A percentile compares a stretch with the other conserved stretches of the same genome.
phyloP scores from a whole-genome alignment of 2,888 invertebrate species.

The Parthenolecanium corni region DNA sequence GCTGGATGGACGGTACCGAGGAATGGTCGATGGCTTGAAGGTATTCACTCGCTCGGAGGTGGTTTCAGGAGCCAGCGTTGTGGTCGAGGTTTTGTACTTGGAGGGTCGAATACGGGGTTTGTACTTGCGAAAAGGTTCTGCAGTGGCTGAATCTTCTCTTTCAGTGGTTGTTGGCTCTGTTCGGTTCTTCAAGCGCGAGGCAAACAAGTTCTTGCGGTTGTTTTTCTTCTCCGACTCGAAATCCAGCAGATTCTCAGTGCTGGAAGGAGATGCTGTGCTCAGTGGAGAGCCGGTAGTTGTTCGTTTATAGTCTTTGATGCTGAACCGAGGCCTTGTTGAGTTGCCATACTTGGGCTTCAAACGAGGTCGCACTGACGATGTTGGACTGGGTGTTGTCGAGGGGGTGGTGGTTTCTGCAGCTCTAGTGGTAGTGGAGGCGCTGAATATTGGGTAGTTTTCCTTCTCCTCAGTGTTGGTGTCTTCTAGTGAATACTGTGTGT shows the following conservation, averaged over 20 bases:
- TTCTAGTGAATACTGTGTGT: neutral
- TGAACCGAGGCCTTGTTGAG: slow-evolving; percentile 55
- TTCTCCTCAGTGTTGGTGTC: slow-evolving; percentile 25
- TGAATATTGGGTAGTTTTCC: slow-evolving; percentile 23
- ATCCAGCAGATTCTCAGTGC: neutral
- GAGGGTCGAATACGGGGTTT: slow-evolving; percentile 8
- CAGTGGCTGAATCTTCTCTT: slow-evolving; percentile 37
- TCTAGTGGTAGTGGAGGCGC: neutral
- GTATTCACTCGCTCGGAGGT: slow-evolving; percentile 32
- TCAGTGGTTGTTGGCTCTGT: slow-evolving; percentile 38
- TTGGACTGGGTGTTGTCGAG: slow-evolving; percentile 10
- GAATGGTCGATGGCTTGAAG: slow-evolving; percentile 10
- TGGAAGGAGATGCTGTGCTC: slow-evolving; percentile 33
- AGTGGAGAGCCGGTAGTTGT: slow-evolving; percentile 8
- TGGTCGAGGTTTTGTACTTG: slow-evolving; percentile 35
- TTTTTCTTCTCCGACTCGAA: slow-evolving; percentile 16
- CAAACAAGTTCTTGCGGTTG: slow-evolving; percentile 2
- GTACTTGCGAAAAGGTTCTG: slow-evolving; percentile 13
- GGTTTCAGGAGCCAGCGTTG: slow-evolving; percentile 31
- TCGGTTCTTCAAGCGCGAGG: neutral
- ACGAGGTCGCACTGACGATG: slow-evolving; percentile 22
- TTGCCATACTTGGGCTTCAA: slow-evolving; percentile 31
- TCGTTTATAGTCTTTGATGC: slow-evolving; percentile 57
- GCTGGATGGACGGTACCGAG: slow-evolving; percentile 33
- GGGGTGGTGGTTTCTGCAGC: slow-evolving; percentile 1